Percentiles rank a stretch among this genome's conserved stretches.
Evolutionary conservation across 2,113 vertebrate species (phyloP).

Genomic region (Thamnaconus septentrionalis): DNA sequence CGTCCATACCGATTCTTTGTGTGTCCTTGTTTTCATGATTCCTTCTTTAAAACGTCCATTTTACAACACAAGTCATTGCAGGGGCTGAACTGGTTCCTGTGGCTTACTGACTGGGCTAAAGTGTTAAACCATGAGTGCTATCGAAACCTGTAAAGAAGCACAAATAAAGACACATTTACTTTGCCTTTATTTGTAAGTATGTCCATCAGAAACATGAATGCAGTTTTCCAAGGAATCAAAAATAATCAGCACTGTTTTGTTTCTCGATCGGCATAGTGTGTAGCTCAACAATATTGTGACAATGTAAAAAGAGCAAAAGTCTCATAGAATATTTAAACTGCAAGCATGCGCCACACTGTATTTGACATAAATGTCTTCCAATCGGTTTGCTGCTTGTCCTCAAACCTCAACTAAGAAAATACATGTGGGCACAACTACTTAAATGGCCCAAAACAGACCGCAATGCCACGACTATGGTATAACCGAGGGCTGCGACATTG

Average conservation of each 20-base stretch:
- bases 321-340: neutral
- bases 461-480: neutral
- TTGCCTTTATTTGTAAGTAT: conserved; percentile 13
- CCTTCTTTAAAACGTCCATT: conserved; percentile 70
- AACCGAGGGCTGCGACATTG: neutral
- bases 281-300: too few relatives aligned
- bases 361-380: too few relatives aligned
- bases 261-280: too few relatives aligned
- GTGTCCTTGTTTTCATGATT: conserved; percentile 81
- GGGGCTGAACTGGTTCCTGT: conserved; percentile 57
- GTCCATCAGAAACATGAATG: conserved; percentile 11
- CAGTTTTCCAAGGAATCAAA: too few relatives aligned
- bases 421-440: too few relatives aligned
- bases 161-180: conserved; percentile 47
- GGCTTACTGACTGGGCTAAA: conserved; percentile 40
- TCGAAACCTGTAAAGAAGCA: conserved; percentile 61
- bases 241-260: too few relatives aligned
- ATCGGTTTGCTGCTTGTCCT: too few relatives aligned
- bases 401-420: too few relatives aligned
- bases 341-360: neutral
- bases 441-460: too few relatives aligned
- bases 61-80: conserved; percentile 63
- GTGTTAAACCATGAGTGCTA: conserved; percentile 45
- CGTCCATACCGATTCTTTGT: conserved; percentile 81
- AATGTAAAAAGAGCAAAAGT: too few relatives aligned